These are phyloP conservation scores for Zaprionus camerounensis DNA, from an alignment of 1,140 invertebrate species.

Conservation along the genomic window DNA sequence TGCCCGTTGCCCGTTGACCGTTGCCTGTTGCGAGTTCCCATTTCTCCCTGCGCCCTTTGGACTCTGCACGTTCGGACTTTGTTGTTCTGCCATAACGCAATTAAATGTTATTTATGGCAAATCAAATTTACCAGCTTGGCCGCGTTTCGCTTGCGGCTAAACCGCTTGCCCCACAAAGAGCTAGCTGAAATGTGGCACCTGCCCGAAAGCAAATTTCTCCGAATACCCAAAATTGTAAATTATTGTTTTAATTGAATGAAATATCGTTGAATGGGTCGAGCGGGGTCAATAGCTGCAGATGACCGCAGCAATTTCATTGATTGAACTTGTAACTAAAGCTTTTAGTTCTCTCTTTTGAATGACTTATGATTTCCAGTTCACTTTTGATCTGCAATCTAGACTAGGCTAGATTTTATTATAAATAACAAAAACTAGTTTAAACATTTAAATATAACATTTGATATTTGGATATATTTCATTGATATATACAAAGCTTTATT, in stretches of 20 bases:
- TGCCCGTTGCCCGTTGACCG: constrained; percentile 9
- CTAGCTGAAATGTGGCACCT: constrained; percentile 12
- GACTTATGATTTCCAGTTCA: too few species aligned
- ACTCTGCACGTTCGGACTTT: too few species aligned
- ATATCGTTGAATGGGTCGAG: background rate
- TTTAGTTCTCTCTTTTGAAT: too few species aligned
- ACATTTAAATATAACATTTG: too few species aligned
- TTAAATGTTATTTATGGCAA: constrained; percentile 74
- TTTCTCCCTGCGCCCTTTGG: background rate
- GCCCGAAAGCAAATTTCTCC: background rate
- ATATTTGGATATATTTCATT: too few species aligned
- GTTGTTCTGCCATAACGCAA: constrained; percentile 64
- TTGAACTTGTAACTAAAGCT: background rate
- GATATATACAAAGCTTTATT: too few species aligned
- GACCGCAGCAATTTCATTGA: background rate
- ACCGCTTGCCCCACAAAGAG: constrained; percentile 12
- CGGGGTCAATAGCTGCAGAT: background rate
- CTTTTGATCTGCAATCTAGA: too few species aligned
- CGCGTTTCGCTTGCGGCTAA: constrained; percentile 28
- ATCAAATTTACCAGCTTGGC: constrained; percentile 66
- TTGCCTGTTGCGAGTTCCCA: background rate
- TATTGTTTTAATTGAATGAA: background rate
- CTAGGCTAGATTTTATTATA: too few species aligned
- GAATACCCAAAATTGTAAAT: background rate
- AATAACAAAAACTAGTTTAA: too few species aligned